Base-by-base conservation (phyloP, 2,888 invertebrate genomes). In the Macaria notata region DNA sequence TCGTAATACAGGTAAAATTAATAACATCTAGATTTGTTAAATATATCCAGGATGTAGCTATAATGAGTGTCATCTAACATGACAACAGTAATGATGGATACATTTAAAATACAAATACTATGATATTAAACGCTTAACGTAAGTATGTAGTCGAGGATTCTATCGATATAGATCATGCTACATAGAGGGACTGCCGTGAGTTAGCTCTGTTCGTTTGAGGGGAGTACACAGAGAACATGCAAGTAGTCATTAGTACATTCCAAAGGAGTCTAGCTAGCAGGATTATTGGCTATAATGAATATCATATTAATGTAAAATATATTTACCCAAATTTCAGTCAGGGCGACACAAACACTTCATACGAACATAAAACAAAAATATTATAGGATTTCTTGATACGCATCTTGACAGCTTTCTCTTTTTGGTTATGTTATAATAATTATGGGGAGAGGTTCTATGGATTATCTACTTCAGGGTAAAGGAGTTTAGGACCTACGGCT, bases 381-480 rank as follows among this genome's bases (percentile, higher is more conserved):
- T 75, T 78, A 19, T 19, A 81, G 70, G 70, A 64, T 76, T 69
- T 84, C 87, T 86, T 87, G 87, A 82, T 75, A 79, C 86, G 88
- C 90, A 91, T 91, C 91, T 90, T 91, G 91, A 91, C 91, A 91
- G 85, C 89, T 91, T 90, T 90, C 82, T 84, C 84, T 83, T 68
- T 68, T 71, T 70, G 67, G 61, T 49, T 61, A 64, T 56, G 39
- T 49, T 46, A 44, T 43, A 31, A 50, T 44, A 46, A 9, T 50
- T 45, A 56, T 29, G 5, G 33, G 54, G 56, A 19, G 31, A n/a
- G 53, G 55, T 9, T 52, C 56, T 53, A 56, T 41, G 53, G 60
- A 47, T 58, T 59, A 51, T 46, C 59, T 59, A 59, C 54, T 54
- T 9, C 8, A 44, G 54, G 57, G 61, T 31, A 54, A n/a, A 31